Evolutionary conservation across 2,888 invertebrate genomes (phyloP).

Genomic region (Coenonympha arcania): DNA sequence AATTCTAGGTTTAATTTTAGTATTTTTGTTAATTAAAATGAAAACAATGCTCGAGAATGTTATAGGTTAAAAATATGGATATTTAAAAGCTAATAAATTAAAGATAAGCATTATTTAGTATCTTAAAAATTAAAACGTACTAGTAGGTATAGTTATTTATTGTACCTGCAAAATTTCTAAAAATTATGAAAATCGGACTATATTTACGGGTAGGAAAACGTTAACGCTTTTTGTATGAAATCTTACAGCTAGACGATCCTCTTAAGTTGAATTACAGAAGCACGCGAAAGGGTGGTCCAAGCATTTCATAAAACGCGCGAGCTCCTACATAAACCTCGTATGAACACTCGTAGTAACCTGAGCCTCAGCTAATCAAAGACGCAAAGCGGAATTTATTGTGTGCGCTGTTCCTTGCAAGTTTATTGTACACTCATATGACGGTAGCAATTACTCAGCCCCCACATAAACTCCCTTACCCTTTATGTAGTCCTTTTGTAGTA

Average conservation of each 20-base stretch:
- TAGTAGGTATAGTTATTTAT: background rate
- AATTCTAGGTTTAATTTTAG: too few relatives aligned
- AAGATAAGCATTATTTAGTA: too few relatives aligned
- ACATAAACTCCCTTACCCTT: conserved; percentile 43
- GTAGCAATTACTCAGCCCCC: conserved; percentile 66
- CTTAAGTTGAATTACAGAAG: conserved; percentile 8
- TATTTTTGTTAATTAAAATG: too few relatives aligned
- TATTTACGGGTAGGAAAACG: too few relatives aligned
- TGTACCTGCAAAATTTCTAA: too few relatives aligned
- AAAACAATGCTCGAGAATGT: too few relatives aligned
- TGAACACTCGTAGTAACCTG: conserved; percentile 60
- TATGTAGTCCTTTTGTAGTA: conserved; percentile 30
- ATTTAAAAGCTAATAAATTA: too few relatives aligned
- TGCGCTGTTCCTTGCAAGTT: conserved; percentile 63
- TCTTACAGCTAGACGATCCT: too few relatives aligned
- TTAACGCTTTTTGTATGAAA: too few relatives aligned
- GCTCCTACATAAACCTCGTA: conserved; percentile 41
- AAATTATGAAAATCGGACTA: too few relatives aligned
- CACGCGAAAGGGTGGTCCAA: conserved; percentile 51
- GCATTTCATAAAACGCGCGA: conserved; percentile 46
- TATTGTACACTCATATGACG: conserved; percentile 66
- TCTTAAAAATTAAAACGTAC: too few relatives aligned
- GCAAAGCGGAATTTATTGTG: conserved; percentile 70
- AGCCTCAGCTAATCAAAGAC: conserved; percentile 67
- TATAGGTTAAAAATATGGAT: too few relatives aligned